These are phyloP conservation scores for Microctonus brassicae DNA, from an alignment of 2,888 invertebrate genomes.

Conservation along the genomic window DNA sequence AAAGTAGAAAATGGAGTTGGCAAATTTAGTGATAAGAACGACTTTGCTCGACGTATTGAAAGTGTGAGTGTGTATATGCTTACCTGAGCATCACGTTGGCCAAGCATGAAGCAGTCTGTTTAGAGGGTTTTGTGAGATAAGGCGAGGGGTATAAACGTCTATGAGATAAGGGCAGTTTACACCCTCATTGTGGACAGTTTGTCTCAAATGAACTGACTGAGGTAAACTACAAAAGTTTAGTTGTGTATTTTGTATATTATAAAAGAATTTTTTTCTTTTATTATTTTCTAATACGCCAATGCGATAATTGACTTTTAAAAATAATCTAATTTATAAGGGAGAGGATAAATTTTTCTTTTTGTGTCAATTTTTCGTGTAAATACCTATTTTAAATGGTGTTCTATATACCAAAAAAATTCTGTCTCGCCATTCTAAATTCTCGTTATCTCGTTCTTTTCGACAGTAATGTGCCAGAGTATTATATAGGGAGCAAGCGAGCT, in stretches of 20 bases:
- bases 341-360: background rate
- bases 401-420: conserved; percentile 55
- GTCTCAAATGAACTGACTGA: conserved; percentile 62
- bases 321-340: background rate
- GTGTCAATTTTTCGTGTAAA: background rate
- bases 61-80: conserved; percentile 48
- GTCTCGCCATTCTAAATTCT: conserved; percentile 68
- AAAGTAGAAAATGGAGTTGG: background rate
- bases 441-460: conserved; percentile 66
- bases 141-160: conserved; percentile 67
- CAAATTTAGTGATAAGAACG: background rate
- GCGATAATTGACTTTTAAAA: too few relatives aligned
- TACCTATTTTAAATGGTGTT: background rate
- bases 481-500: conserved; percentile 57
- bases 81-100: conserved; percentile 53
- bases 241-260: background rate
- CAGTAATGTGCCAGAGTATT: conserved; percentile 68
- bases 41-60: background rate
- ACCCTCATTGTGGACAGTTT: conserved; percentile 69
- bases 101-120: conserved; percentile 53
- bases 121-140: conserved; percentile 57
- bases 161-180: conserved; percentile 69
- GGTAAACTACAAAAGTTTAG: conserved; percentile 37
- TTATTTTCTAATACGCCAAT: background rate
- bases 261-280: background rate